Evolutionary conservation across 2,888 invertebrate genomes (phyloP).

Genomic region (Drosophila crucigera): DNA sequence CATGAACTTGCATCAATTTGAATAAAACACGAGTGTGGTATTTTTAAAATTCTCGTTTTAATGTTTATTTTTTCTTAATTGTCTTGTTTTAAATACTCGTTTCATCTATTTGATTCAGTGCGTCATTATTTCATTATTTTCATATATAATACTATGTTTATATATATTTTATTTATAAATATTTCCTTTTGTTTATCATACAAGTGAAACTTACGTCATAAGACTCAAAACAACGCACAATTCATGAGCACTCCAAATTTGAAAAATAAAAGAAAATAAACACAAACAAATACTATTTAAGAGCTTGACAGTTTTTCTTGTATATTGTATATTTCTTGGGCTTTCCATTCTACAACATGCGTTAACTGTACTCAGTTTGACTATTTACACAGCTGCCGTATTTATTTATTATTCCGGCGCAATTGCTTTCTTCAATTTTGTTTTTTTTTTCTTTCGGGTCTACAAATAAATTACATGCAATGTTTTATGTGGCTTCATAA

Average conservation of each 20-base stretch:
- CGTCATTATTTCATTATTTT: constrained; percentile 79
- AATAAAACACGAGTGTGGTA: constrained; percentile 26
- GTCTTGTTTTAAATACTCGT: constrained; percentile 78
- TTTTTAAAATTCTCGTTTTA: constrained; percentile 59
- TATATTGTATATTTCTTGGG: constrained; percentile 16
- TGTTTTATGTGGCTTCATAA: constrained; percentile 63
- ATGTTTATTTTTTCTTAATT: constrained; percentile 67
- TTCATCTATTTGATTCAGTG: constrained; percentile 85
- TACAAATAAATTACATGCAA: constrained; percentile 62
- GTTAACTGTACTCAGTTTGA: constrained; percentile 57
- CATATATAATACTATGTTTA: constrained; percentile 63
- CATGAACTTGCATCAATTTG: constrained; percentile 20
- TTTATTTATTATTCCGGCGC: constrained; percentile 54
- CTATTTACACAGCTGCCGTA: constrained; percentile 78
- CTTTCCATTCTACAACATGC: constrained; percentile 45
- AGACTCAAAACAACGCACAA: constrained; percentile 32
- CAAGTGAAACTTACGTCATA: constrained; percentile 70
- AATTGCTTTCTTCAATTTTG: constrained; percentile 32
- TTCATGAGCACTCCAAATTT: constrained; percentile 35
- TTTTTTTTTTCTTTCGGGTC: constrained; percentile 24
- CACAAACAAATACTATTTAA: constrained; percentile 8
- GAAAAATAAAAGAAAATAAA: constrained; percentile 8
- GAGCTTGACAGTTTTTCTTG: constrained; percentile 31
- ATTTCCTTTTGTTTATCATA: constrained; percentile 67
- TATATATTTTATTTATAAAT: constrained; percentile 39